A percentile compares a stretch with the other conserved stretches of the same genome.
Conservation (phyloP, 2,113 vertebrate genomes). For the Tenrec ecaudatus region DNA sequence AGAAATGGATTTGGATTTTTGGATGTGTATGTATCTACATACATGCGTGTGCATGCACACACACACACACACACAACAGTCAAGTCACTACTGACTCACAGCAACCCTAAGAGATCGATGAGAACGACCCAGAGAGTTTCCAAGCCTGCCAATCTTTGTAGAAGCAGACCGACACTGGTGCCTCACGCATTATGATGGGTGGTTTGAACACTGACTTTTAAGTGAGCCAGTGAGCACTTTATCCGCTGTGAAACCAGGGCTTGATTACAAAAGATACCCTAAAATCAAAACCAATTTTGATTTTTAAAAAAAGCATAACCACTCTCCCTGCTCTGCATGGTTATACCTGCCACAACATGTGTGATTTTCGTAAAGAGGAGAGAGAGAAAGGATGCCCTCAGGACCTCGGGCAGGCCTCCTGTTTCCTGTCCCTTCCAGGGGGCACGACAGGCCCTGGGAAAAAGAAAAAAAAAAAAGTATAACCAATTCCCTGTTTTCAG, state of each 20-base stretch:
- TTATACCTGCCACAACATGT: no score
- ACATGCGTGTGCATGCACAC: no score
- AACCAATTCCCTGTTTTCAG: not conserved
- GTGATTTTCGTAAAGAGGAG: no score
- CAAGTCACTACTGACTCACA: not conserved
- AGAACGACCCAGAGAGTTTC: not conserved
- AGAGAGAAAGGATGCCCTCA: no score
- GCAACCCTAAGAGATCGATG: not conserved
- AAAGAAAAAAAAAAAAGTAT: not conserved
- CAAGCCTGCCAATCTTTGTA: not conserved
- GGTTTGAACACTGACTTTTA: not conserved
- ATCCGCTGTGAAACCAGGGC: not conserved
- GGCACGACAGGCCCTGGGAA: no score
- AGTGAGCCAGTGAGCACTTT: not conserved
- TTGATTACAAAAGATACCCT: not conserved
- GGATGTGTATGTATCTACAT: rapidly evolving
- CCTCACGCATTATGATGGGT: no score
- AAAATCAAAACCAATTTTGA: not conserved
- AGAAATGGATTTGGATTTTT: not conserved
- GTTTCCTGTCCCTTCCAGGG: no score
- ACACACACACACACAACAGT: not conserved
- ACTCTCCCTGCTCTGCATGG: no score
- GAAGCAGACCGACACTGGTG: no score
- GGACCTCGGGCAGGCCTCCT: no score
- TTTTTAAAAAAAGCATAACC: not conserved